Percentiles rank a stretch among this genome's conserved stretches.
Conservation (phyloP, 2,888 invertebrate genomes). For the Heterodera filipjevi region DNA sequence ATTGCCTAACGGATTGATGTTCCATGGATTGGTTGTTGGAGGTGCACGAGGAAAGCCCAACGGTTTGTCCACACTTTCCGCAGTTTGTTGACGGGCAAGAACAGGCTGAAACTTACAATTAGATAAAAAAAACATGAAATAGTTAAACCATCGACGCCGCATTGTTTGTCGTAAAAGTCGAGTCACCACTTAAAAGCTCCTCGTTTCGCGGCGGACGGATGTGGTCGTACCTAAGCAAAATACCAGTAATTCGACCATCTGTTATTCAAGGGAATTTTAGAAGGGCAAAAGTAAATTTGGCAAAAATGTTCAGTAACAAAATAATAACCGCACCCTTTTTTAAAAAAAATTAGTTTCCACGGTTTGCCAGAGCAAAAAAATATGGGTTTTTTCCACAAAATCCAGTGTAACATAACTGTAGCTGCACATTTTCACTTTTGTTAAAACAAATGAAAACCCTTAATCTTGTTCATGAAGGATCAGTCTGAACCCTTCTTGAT, state of each 20-base stretch:
- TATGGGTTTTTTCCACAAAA: too few relatives aligned
- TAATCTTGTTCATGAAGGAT: too few relatives aligned
- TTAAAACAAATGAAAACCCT: too few relatives aligned
- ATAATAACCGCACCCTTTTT: too few relatives aligned
- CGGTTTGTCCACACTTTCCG: neutral
- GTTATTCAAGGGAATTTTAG: too few relatives aligned
- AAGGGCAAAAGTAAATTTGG: neutral
- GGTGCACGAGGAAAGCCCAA: neutral
- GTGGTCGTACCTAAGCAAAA: conserved; percentile 41
- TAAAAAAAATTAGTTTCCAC: too few relatives aligned
- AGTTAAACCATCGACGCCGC: neutral
- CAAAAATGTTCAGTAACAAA: too few relatives aligned
- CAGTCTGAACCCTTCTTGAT: too few relatives aligned
- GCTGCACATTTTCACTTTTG: too few relatives aligned
- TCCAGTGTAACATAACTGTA: too few relatives aligned
- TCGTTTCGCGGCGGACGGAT: conserved; percentile 11
- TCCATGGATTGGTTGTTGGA: conserved; percentile 20
- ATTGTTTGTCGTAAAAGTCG: neutral
- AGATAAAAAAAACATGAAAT: neutral
- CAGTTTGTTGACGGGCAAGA: neutral
- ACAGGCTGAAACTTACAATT: neutral
- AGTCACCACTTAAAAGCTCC: neutral
- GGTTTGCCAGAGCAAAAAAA: too few relatives aligned
- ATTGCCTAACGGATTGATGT: conserved; percentile 14
- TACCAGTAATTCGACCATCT: too few relatives aligned